phyloP scores from a whole-genome alignment of 35 echinoderm and acorn worm species.

The Hemicentrotus pulcherrimus region DNA sequence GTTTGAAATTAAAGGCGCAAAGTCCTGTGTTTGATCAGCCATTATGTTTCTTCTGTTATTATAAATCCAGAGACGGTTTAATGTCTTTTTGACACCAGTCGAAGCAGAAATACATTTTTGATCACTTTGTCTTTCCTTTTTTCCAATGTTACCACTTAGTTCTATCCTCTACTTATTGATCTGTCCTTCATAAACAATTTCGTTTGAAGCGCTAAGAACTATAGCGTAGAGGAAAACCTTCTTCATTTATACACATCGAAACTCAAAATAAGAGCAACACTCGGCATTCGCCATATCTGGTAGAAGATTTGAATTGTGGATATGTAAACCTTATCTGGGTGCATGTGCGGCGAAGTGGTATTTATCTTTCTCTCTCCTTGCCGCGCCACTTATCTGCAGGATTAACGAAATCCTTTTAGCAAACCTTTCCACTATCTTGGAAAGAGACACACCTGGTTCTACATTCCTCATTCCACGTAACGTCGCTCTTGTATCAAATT shows the following conservation, averaged over 20 bases:
- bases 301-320: not conserved
- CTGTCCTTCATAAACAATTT: not conserved
- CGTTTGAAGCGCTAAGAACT: not conserved
- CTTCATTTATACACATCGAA: not conserved
- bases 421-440: constrained; percentile 35
- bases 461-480: not conserved
- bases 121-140: not conserved
- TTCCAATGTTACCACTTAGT: not conserved
- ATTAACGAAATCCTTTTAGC: constrained; percentile 40
- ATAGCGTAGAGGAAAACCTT: not conserved
- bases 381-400: constrained; percentile 39
- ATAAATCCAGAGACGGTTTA: not conserved
- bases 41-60: not conserved
- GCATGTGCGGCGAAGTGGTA: constrained; percentile 5
- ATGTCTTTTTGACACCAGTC: not conserved
- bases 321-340: constrained; percentile 43
- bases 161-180: not conserved
- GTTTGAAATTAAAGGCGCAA: not conserved
- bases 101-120: not conserved
- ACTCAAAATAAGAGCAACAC: not conserved
- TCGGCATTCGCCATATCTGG: not conserved
- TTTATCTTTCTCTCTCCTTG: constrained; percentile 27
- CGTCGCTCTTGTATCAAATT: not conserved
- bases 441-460: constrained; percentile 29
- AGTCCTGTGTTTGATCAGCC: not conserved